Conservation (phyloP, 2,113 vertebrate species). For the Notarius lentiginosus region DNA sequence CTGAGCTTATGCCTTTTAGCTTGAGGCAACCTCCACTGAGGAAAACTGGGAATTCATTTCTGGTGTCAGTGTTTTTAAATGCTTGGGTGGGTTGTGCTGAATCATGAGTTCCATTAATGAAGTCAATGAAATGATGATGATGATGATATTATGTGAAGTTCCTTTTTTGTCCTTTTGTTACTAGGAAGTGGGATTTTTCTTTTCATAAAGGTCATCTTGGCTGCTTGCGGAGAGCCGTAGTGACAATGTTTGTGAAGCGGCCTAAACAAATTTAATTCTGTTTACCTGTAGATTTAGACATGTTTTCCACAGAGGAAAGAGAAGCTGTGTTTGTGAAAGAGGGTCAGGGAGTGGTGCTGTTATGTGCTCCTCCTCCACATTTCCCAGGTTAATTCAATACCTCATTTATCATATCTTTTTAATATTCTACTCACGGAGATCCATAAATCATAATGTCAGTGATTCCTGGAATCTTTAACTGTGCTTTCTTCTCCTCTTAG, state of each 20-base stretch:
- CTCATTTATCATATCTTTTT: not conserved
- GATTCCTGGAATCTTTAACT: not conserved
- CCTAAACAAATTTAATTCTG: not conserved
- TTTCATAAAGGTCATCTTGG: constrained; percentile 6
- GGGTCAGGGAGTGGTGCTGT: constrained; percentile 88
- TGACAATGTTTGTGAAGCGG: not conserved
- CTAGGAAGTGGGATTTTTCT: not conserved
- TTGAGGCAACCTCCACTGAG: not conserved
- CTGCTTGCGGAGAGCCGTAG: not conserved
- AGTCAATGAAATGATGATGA: not conserved
- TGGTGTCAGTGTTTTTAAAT: constrained; percentile 23
- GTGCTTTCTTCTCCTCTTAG: constrained; percentile 63
- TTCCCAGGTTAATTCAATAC: constrained; percentile 82
- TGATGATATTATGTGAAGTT: constrained; percentile 29
- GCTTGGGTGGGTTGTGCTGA: constrained; percentile 31
- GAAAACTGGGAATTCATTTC: constrained; percentile 23
- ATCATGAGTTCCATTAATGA: constrained; percentile 8
- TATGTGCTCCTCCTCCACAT: constrained; percentile 89
- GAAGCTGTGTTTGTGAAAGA: constrained; percentile 84
- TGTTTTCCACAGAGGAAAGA: constrained; percentile 91
- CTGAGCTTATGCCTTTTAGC: constrained; percentile 11
- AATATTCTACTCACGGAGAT: not conserved
- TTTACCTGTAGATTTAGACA: constrained; percentile 81
- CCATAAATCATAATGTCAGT: not conserved
- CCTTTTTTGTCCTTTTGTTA: constrained; percentile 4